Evolutionary conservation across 1,140 invertebrate species (phyloP).

Genomic region (Calosoma granatense): DNA sequence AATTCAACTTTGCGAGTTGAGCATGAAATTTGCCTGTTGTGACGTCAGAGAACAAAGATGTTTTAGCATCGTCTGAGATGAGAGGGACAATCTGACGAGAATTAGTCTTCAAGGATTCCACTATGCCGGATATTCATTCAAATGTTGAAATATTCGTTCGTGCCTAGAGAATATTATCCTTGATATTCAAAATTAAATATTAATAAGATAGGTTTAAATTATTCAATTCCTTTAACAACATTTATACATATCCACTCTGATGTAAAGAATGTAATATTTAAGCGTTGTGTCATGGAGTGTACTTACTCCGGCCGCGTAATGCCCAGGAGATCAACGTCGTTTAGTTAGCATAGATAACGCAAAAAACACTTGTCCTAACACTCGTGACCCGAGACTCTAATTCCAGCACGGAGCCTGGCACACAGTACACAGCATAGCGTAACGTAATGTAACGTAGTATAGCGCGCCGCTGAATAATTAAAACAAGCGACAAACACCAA

Average conservation of each 20-base stretch:
- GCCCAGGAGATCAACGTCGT: neutral
- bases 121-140: too few relatives aligned
- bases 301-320: neutral
- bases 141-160: too few relatives aligned
- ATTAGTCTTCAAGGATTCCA: too few relatives aligned
- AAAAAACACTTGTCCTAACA: constrained; percentile 31
- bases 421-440: neutral
- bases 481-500: constrained; percentile 24
- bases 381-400: constrained; percentile 21
- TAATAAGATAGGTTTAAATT: too few relatives aligned
- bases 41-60: neutral
- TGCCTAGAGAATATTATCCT: too few relatives aligned
- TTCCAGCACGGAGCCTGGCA: neutral
- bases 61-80: neutral
- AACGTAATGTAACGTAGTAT: constrained; percentile 16
- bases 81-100: neutral
- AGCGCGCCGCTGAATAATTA: constrained; percentile 22
- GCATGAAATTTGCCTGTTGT: neutral
- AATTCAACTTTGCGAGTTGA: neutral
- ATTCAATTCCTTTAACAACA: too few relatives aligned
- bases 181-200: too few relatives aligned
- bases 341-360: constrained; percentile 27
- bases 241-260: too few relatives aligned
- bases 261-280: neutral
- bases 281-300: neutral